Evolutionary conservation across 2,888 invertebrate genomes (phyloP).

Genomic region (Drosophila kanekoi): DNA sequence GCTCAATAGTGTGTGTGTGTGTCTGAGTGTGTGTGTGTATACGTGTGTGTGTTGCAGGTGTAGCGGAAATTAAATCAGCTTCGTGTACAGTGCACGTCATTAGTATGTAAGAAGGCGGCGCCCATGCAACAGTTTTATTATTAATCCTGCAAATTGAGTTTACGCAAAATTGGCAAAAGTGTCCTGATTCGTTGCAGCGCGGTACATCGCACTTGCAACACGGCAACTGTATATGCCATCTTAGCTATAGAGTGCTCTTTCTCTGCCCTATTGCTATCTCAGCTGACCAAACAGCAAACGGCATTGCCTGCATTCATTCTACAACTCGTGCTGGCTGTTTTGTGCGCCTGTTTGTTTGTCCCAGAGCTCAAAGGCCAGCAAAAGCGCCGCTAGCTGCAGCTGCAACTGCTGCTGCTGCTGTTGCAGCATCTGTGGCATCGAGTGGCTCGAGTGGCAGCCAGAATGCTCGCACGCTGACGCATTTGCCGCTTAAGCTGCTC

Average conservation of each 20-base stretch:
- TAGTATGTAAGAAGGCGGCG: constrained; percentile 65
- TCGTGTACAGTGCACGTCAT: constrained; percentile 75
- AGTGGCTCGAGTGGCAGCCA: constrained; percentile 1
- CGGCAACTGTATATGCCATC: not conserved
- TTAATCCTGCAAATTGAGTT: constrained; percentile 60
- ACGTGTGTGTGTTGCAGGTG: constrained; percentile 47
- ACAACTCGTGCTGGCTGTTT: constrained; percentile 7
- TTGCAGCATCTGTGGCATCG: not conserved
- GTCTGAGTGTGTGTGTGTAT: constrained; percentile 10
- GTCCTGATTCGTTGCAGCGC: constrained; percentile 57
- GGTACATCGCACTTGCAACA: constrained; percentile 29
- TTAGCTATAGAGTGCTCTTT: not conserved
- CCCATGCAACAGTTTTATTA: constrained; percentile 59
- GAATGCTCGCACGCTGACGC: constrained; percentile 30
- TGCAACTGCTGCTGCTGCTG: constrained; percentile 4
- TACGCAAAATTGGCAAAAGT: constrained; percentile 49
- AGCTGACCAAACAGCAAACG: constrained; percentile 46
- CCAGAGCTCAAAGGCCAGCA: constrained; percentile 44
- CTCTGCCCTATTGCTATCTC: not conserved
- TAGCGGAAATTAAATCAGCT: constrained; percentile 76
- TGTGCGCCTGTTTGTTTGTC: constrained; percentile 45
- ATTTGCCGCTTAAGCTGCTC: constrained; percentile 69
- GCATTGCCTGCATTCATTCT: constrained; percentile 3
- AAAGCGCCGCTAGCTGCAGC: constrained; percentile 9
- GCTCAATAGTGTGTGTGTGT: not conserved